Base-by-base conservation (phyloP, 2,888 invertebrate genomes). In the Lamproptera curius region DNA sequence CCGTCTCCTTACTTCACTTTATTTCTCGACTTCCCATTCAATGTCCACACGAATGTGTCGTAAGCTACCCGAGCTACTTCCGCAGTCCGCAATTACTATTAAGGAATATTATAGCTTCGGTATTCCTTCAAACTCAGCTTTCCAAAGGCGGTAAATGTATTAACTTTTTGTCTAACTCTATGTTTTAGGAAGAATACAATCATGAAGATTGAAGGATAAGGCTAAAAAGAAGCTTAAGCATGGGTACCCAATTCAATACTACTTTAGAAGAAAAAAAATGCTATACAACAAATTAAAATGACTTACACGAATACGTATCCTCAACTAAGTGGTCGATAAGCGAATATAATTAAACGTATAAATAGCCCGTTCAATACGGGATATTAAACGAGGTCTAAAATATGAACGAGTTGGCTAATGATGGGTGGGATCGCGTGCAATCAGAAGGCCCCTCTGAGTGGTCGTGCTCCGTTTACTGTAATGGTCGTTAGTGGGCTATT, bases 1-100 rank as follows among this genome's bases (percentile, higher is more conserved):
- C 8, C 14, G 31, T 6, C 17, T 31, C 1, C 35, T 16, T 43
- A 55, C 39, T 50, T n/a, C 34, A 38, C 42, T 45, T 50, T 52
- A 57, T 54, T 56, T 53, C 56, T 42, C 50, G 49, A 44, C 57
- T 50, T 48, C 50, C 57, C 53, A 53, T 58, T 52, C 54, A 49
- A 40, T 35, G 39, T 40, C 35, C 35, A 11, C 15, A 16, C 39
- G 14, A 43, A 43, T 48, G 38, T 48, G 39, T 39, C 35, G 11
- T 34, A 16, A 38, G 39, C 34, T 38, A 34, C 39, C 34, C 40
- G 3, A 23, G n/a, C 34, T 26, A 39, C 39, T 49, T 49, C 48
- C 43, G 42, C 39, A 33, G 2, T 42, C 48, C n/a, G 31, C 37
- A 49, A 49, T 43, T 43, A 49, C 48, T 17, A 28, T 43, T 39